A percentile compares a stretch with the other conserved stretches of the same genome.
Evolutionary conservation across 2,797 vertebrate species (phyloP).

Genomic region (Neopelma chrysocephalum): DNA sequence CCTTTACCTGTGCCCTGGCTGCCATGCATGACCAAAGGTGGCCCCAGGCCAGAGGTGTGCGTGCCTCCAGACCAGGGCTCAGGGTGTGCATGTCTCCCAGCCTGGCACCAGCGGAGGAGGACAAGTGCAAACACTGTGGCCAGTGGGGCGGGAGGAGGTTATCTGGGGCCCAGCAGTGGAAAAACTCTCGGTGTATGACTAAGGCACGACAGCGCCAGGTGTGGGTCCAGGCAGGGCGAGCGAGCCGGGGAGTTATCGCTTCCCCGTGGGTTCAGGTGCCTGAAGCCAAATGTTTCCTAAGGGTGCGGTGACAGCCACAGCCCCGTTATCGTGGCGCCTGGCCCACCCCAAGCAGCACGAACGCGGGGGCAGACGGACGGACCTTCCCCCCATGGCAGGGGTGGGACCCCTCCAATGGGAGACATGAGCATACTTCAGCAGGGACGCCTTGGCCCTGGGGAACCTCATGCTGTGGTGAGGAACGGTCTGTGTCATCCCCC

Average conservation of each 20-base stretch:
- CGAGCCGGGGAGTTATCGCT: background rate
- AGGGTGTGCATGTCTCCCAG: constrained; percentile 12
- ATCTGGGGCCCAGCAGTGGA: constrained; percentile 43
- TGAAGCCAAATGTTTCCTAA: constrained; percentile 72
- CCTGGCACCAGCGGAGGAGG: constrained; percentile 52
- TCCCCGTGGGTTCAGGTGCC: constrained; percentile 59
- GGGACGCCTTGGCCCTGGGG: too few relatives aligned
- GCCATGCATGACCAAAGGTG: background rate
- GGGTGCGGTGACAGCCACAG: constrained; percentile 58
- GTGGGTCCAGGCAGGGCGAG: constrained; percentile 30
- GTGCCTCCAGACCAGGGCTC: background rate
- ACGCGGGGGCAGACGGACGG: rapidly evolving
- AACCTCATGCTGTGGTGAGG: rapidly evolving
- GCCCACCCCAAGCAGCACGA: background rate
- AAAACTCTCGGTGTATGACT: constrained; percentile 54
- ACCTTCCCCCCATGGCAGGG: background rate
- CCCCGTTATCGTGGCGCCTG: constrained; percentile 27
- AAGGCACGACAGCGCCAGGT: constrained; percentile 44
- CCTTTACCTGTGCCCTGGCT: background rate
- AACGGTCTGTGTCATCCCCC: background rate
- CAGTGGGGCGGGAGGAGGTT: constrained; percentile 22
- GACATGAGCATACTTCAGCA: background rate
- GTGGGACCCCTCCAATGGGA: rapidly evolving
- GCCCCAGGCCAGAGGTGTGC: background rate
- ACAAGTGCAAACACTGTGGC: constrained; percentile 37